These are phyloP conservation scores for Shargacucullia verbasci DNA, from an alignment of 2,888 invertebrate species.

Conservation along the genomic window DNA sequence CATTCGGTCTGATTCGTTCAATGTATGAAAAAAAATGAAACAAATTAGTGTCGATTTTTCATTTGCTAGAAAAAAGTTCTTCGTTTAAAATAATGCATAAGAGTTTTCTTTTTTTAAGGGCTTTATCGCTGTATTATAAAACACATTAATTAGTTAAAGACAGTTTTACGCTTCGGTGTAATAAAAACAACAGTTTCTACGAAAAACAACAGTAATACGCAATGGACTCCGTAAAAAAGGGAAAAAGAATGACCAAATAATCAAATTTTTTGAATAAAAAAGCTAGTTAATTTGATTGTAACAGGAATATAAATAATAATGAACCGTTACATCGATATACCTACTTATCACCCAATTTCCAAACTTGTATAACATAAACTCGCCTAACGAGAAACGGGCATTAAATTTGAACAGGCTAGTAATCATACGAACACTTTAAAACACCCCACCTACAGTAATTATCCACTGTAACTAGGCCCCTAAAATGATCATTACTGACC, in stretches of 20 bases:
- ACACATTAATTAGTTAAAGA: too few relatives aligned
- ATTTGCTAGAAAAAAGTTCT: conserved; percentile 1
- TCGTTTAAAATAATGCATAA: conserved; percentile 2
- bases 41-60: conserved; percentile 48
- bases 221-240: too few relatives aligned
- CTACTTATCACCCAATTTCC: conserved; percentile 70
- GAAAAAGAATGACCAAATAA: too few relatives aligned
- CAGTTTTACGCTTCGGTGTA: too few relatives aligned
- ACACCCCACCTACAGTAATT: conserved; percentile 76
- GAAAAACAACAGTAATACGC: too few relatives aligned
- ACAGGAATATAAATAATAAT: conserved; percentile 25
- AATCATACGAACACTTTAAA: conserved; percentile 86
- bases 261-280: too few relatives aligned
- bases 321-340: conserved; percentile 41
- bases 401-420: conserved; percentile 86
- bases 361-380: conserved; percentile 72
- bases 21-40: conserved; percentile 31
- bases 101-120: too few relatives aligned
- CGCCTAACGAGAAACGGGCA: conserved; percentile 73
- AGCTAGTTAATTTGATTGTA: too few relatives aligned
- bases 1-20: conserved; percentile 22
- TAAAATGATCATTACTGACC: conserved; percentile 45
- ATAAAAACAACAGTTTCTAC: too few relatives aligned
- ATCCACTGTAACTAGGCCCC: conserved; percentile 69
- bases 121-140: too few relatives aligned